Evolutionary conservation across 2,888 invertebrate species (phyloP).

Genomic region (Gryllus longicercus): DNA sequence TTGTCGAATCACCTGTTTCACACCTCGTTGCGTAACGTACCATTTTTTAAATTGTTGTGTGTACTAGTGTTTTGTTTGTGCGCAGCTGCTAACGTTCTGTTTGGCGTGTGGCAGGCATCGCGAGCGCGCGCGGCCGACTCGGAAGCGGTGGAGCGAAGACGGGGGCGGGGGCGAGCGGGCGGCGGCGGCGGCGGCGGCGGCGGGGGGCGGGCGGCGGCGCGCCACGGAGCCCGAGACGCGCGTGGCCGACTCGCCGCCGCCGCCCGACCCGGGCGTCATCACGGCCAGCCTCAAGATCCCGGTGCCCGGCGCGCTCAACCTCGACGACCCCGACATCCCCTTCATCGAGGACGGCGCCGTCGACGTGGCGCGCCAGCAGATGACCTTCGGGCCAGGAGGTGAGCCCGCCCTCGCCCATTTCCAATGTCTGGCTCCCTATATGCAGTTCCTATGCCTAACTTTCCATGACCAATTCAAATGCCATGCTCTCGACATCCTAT

Average conservation of each 20-base stretch:
- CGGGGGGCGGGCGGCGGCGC: conserved; percentile 28
- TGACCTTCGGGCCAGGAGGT: conserved; percentile 44
- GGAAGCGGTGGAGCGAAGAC: conserved; percentile 53
- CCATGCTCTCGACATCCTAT: no score
- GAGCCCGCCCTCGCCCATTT: neutral
- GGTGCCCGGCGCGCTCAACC: conserved; percentile 51
- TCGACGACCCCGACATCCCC: conserved; percentile 64
- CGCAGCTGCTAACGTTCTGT: no score
- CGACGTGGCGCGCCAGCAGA: conserved; percentile 43
- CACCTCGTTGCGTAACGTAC: no score
- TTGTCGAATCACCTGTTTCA: no score
- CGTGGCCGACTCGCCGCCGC: neutral
- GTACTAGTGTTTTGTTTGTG: no score
- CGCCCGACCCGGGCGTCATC: conserved; percentile 61
- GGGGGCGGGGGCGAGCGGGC: conserved; percentile 41
- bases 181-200: conserved; percentile 30
- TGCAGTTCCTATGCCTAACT: no score
- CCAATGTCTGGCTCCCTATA: no score
- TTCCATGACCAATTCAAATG: no score
- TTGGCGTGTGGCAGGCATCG: conserved; percentile 43
- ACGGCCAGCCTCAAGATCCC: conserved; percentile 80
- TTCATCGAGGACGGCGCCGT: conserved; percentile 59
- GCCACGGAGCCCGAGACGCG: conserved; percentile 28
- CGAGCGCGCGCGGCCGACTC: conserved; percentile 45
- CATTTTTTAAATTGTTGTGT: no score